Base-by-base conservation (phyloP, 2,888 invertebrate genomes). In the Serripes groenlandicus region DNA sequence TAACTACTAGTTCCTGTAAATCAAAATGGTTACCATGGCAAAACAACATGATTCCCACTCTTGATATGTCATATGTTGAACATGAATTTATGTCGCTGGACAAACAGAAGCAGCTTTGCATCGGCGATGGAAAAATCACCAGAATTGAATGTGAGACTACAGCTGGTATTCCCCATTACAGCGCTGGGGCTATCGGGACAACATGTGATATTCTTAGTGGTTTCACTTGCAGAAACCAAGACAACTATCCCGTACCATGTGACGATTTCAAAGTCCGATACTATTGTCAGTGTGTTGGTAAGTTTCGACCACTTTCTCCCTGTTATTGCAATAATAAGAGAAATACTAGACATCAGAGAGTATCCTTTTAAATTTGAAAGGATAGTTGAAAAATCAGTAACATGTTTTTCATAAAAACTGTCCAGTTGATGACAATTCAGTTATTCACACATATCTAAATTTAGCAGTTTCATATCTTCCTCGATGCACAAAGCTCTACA, bases 131-230 rank as follows among this genome's bases (percentile, higher is more conserved):
- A 23, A 72, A 66, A 42, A 85, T 92, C 35, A 87, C 73, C n/a
- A 71, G 82, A 18, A 87, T 76, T 42, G 74, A 69, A 49, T 76
- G 76, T 62, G 69, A 69, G 30, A 76, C 76, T 5, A 30, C 37
- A 7, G 26, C n/a, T 69, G 69, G 69, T 70, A 76, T 69, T 23
- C 85, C 87, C 18, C 78, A 80, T 26, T 84, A 85, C 60, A 86
- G 81, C 32, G 58, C 76, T 26, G 89, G 91, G 11, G 75, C 80
- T 23, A 89, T 92, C 56, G 89, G 87, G 0, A 86, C 86, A 7
- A 89, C 88, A 1, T 94, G 94, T 81, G 90, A 92, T 62, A 93
- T 98, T 80, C 96, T 97, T 88, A 95, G 96, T n/a, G 98, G 98
- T 0, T 95, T 98, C 0, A 94, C 96, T 2, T 98, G 98, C 92